Evolutionary conservation across 1,140 invertebrate species (phyloP), one percentile per base, ranked within the genome.

Genomic region (Nomia melanderi): DNA sequence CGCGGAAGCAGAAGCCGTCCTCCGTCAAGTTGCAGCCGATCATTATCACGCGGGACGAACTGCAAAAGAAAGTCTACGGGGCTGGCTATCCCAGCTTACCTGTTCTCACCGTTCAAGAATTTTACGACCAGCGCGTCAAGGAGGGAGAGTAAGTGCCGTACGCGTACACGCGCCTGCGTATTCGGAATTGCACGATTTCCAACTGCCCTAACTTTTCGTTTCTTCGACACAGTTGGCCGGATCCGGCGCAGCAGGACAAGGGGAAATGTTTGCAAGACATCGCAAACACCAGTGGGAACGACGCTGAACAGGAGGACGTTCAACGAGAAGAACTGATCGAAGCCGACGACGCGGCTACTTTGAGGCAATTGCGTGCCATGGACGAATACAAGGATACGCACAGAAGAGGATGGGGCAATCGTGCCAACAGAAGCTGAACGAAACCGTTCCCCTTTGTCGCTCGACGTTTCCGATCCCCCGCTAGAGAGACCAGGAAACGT

Each of bases 331-430:
- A 92, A 23, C 92, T 94, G 81, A 92, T 94, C 63, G 96, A 97
- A 83, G 88, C 92, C n/a, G 97, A 98, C 88, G 96, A 98, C 93
- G 93, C 94, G 1, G 96, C 96, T 77, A 91, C 93, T 79, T 88
- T 97, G 63, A 93, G 91, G 6, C 93, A 94, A 78, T 92, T 94
- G 84, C 93, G 97, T 63, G 94, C 93, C 71, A 96, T 95, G 94
- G 98, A 99, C 91, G 98, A 98, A 81, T 99, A 96, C 88, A 98
- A 98, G 91, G 98, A 99, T 93, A 96, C 95, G 39, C 96, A 98
- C 89, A 94, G 96, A 65, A 92, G 97, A 64, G 97, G 97, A 3
- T 97, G 96, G 95, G 97, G 97, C 36, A 98, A 98, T 92, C 93
- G 97, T 50, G 93, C 96, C 86, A 98, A 98, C 89, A 93, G 96